Conservation (phyloP, 2,113 vertebrate species). For the Notarius quadriscutis region DNA sequence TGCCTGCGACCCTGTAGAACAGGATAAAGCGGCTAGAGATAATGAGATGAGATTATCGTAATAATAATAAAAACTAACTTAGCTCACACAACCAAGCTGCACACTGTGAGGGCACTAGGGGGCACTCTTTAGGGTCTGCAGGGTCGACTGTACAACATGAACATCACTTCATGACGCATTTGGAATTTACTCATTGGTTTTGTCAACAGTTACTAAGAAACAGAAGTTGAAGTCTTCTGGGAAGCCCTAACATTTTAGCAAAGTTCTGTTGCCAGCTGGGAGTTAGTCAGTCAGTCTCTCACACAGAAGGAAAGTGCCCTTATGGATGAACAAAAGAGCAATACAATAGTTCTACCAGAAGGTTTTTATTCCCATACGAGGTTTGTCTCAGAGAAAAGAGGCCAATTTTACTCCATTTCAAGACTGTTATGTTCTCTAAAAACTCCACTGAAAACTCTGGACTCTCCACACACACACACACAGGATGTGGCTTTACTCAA, state of each 20-base stretch:
- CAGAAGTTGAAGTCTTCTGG: background rate
- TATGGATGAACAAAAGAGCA: background rate
- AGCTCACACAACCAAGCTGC: background rate
- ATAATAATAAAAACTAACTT: background rate
- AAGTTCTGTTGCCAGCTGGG: background rate
- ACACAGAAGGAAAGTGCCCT: background rate
- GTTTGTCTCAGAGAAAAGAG: background rate
- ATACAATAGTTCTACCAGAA: background rate
- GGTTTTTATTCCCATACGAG: background rate
- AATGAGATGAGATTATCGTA: too few relatives aligned
- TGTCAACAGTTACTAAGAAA: background rate
- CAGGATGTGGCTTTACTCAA: background rate
- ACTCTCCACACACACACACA: background rate
- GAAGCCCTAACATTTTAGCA: background rate
- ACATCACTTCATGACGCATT: background rate
- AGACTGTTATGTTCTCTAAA: background rate
- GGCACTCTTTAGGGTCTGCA: background rate
- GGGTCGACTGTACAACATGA: background rate
- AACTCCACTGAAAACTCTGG: background rate
- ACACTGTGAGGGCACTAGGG: background rate
- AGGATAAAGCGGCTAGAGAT: too few relatives aligned
- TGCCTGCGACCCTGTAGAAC: too few relatives aligned
- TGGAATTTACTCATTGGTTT: background rate
- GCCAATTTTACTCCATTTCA: background rate
- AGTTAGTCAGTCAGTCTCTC: background rate